phyloP scores from a whole-genome alignment of 2,888 invertebrate species.

The Athripsodes cinereus region DNA sequence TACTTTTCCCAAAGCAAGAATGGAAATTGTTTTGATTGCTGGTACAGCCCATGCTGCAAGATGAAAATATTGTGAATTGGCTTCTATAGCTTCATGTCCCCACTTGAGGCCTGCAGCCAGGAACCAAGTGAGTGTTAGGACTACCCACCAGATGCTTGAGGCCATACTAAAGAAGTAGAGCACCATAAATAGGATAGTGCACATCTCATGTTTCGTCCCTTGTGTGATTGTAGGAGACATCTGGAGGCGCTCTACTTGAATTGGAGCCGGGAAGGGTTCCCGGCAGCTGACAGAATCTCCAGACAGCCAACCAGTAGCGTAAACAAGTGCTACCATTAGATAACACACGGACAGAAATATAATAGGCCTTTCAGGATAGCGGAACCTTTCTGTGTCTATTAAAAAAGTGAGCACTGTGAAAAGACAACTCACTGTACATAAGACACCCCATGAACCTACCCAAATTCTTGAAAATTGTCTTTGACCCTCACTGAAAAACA shows the following conservation, averaged over 20 bases:
- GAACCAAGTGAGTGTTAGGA: constrained; percentile 94
- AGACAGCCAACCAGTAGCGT: constrained; percentile 79
- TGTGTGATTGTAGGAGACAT: constrained; percentile 83
- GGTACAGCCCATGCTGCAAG: constrained; percentile 97
- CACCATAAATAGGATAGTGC: constrained; percentile 94
- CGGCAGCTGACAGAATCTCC: constrained; percentile 80
- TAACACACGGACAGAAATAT: constrained; percentile 96
- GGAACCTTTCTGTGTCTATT: constrained; percentile 90
- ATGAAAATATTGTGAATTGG: constrained; percentile 95
- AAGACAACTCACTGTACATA: constrained; percentile 85
- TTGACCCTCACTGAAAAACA: constrained; percentile 84
- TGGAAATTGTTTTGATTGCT: constrained; percentile 91
- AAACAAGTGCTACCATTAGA: constrained; percentile 88
- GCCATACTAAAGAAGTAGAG: constrained; percentile 96
- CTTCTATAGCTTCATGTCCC: constrained; percentile 97
- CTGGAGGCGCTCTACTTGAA: constrained; percentile 62
- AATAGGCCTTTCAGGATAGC: constrained; percentile 96
- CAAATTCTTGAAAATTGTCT: constrained; percentile 79
- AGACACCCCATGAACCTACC: constrained; percentile 90
- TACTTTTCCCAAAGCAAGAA: constrained; percentile 91
- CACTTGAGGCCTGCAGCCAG: constrained; percentile 93
- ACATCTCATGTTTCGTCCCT: constrained; percentile 75
- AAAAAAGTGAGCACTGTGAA: constrained; percentile 91
- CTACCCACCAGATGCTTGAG: constrained; percentile 96
- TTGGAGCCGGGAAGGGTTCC: constrained; percentile 69